A percentile compares a stretch with the other conserved stretches of the same genome.
These are phyloP conservation scores for Dasysyrphus tricinctus DNA, from an alignment of 2,888 invertebrate species.

Conservation along the genomic window DNA sequence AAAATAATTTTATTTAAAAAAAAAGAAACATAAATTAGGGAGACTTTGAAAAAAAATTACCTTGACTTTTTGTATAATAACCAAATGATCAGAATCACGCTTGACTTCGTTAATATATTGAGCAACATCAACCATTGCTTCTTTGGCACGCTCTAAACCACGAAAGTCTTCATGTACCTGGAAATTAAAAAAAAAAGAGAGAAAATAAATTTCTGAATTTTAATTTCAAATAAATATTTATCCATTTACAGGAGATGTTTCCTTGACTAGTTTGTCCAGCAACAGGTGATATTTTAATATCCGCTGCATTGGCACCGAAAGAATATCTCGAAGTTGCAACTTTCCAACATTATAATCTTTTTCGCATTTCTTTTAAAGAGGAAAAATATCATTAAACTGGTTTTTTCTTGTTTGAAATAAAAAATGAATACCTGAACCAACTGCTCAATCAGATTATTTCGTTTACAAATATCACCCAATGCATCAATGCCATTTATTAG, in stretches of 20 bases:
- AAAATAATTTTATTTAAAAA: background rate
- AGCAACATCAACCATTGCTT: constrained; percentile 98
- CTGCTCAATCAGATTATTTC: constrained; percentile 82
- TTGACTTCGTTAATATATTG: constrained; percentile 99
- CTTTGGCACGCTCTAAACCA: constrained; percentile 93
- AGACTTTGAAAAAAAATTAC: constrained; percentile 81
- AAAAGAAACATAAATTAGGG: background rate
- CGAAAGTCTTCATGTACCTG: constrained; percentile 93
- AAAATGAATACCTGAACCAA: constrained; percentile 79
- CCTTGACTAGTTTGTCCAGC: constrained; percentile 93
- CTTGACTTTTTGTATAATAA: constrained; percentile 95
- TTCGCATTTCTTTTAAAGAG: constrained; percentile 90
- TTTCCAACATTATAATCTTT: constrained; percentile 96
- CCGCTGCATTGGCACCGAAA: constrained; percentile 99
- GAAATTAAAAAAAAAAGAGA: constrained; percentile 55
- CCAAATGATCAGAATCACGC: constrained; percentile 96
- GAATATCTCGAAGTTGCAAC: constrained; percentile 96
- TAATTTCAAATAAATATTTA: background rate
- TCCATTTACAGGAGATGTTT: constrained; percentile 89
- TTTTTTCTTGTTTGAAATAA: too few relatives aligned
- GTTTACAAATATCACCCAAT: constrained; percentile 85
- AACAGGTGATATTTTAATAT: constrained; percentile 98
- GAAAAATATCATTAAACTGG: too few relatives aligned
- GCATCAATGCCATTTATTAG: constrained; percentile 94
- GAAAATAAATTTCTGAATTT: background rate